Base-by-base conservation (phyloP, 2,888 invertebrate genomes). In the Clanis bilineata region DNA sequence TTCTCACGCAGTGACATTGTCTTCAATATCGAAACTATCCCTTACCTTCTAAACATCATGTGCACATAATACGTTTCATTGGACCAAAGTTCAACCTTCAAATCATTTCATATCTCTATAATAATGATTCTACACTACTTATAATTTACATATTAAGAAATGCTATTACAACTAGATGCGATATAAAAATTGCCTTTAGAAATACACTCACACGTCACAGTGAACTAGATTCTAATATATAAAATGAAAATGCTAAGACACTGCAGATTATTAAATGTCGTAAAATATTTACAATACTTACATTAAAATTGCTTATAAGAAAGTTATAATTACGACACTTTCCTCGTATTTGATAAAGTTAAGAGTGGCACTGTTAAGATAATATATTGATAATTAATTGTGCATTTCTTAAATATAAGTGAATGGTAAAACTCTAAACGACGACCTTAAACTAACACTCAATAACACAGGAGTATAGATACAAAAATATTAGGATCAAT, bases 11-110 rank as follows among this genome's bases (percentile, higher is more conserved):
- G 15, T 54, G 59, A 54, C 57, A 44, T 32, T 47, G 55, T 45
- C 38, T 44, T 56, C 59, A 45, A 69, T 66, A 69, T 64, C 62
- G 66, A 66, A 67, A 62, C 68, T 66, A 59, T 58, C 57, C 64
- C 79, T 79, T 81, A 86, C 68, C 72, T 64, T 66, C 86, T 88
- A 90, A 83, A 89, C 86, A 86, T 87, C 83, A 83, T 83, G 89
- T 90, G 90, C 87, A 85, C 77, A 72, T 82, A 83, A 82, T 90
- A 88, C 85, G 83, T 82, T 82, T 89, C 86, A 86, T 92, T 92
- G 91, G 91, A 92, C 91, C 91, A 91, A 90, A 88, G 82, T 90
- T 91, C 91, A 92, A 92, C 91, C 91, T 87, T 91, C 85, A 82
- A 80, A 80, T 86, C 85, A 78, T 82, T 76, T 80, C 76, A 75